A percentile compares a stretch with the other conserved stretches of the same genome.
These are phyloP conservation scores for Danio tinwini DNA, from an alignment of 2,797 vertebrate species.

Conservation along the genomic window DNA sequence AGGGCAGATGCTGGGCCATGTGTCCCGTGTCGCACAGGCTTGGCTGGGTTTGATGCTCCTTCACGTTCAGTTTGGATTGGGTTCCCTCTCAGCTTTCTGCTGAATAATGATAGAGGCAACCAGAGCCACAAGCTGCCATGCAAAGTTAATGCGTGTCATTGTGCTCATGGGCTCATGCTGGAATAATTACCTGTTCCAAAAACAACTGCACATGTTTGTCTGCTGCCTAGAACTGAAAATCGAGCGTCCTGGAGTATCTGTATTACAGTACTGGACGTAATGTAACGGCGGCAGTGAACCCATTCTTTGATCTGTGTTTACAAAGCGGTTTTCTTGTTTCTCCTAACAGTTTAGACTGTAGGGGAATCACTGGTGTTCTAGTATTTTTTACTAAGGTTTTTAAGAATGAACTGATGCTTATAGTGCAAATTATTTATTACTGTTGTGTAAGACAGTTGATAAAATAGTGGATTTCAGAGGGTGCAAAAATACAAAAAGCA, in stretches of 20 bases:
- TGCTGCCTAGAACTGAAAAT: conserved; percentile 52
- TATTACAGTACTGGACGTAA: conserved; percentile 51
- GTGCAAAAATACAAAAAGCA: too few species aligned
- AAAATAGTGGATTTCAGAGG: too few species aligned
- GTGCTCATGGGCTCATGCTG: conserved; percentile 71
- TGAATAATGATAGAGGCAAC: conserved; percentile 76
- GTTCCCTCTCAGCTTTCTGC: conserved; percentile 82
- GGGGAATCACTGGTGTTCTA: background rate
- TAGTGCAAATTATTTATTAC: too few species aligned
- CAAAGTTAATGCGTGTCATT: conserved; percentile 74
- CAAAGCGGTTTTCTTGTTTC: conserved; percentile 38
- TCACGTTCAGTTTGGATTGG: conserved; percentile 69
- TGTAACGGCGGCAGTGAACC: conserved; percentile 28
- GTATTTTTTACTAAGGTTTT: too few species aligned
- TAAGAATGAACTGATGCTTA: too few species aligned
- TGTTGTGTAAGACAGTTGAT: too few species aligned
- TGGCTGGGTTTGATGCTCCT: conserved; percentile 57
- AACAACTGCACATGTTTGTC: conserved; percentile 53
- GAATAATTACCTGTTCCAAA: conserved; percentile 76
- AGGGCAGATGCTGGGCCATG: conserved; percentile 62
- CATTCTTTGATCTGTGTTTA: conserved; percentile 45
- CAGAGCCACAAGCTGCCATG: conserved; percentile 64
- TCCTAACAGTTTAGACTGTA: conserved; percentile 25
- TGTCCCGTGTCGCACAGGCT: conserved; percentile 41
- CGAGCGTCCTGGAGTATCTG: conserved; percentile 46